Evolutionary conservation across 2,888 invertebrate genomes (phyloP).

Genomic region (Ditula angustiorana): DNA sequence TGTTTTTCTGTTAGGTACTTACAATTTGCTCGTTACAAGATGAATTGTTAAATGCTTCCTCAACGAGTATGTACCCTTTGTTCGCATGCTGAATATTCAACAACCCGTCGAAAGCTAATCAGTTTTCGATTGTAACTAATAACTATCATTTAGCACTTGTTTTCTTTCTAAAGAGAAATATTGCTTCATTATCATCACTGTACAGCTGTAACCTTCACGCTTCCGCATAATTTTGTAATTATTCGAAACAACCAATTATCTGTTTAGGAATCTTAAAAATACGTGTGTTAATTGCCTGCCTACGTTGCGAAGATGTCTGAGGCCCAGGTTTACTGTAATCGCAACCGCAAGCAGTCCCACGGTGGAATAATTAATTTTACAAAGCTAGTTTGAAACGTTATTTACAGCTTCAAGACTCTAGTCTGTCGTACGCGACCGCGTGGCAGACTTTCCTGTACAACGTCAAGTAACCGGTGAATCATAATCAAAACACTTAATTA

Average conservation of each 20-base stretch:
- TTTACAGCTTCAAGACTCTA: neutral
- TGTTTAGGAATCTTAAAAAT: conserved; percentile 5
- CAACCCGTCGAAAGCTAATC: conserved; percentile 19
- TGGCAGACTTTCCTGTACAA: conserved; percentile 12
- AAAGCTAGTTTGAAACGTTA: neutral
- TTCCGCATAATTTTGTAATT: conserved; percentile 33
- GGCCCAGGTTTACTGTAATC: neutral
- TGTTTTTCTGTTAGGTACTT: conserved; percentile 12
- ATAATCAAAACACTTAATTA: conserved; percentile 29
- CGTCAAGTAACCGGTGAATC: conserved; percentile 16
- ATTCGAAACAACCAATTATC: conserved; percentile 16
- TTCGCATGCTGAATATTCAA: conserved; percentile 24
- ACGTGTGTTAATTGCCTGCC: neutral
- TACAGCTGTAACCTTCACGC: conserved; percentile 31
- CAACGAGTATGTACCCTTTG: conserved; percentile 7
- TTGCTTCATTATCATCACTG: conserved; percentile 33
- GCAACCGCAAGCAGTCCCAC: conserved; percentile 10
- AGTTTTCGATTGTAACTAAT: conserved; percentile 32
- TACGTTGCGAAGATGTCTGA: neutral
- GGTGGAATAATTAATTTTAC: conserved; percentile 6
- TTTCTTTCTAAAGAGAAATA: conserved; percentile 31
- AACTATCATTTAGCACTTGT: conserved; percentile 30
- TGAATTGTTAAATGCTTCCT: conserved; percentile 12
- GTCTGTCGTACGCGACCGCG: conserved; percentile 13
- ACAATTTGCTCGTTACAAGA: conserved; percentile 12